phyloP scores from a whole-genome alignment of 2,797 vertebrate genomes.

The Xerus rutilus region DNA sequence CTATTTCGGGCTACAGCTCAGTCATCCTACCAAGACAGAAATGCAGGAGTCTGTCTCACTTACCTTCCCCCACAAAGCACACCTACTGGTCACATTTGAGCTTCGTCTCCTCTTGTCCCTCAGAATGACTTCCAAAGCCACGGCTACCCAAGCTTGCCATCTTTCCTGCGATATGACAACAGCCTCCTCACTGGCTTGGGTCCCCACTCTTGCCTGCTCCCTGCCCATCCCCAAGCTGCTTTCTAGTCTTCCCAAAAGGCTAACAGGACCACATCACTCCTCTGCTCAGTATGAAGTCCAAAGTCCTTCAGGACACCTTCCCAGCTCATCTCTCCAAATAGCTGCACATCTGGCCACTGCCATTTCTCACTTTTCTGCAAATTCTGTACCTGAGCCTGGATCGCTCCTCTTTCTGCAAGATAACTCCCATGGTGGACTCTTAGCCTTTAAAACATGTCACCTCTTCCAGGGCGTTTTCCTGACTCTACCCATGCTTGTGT shows the following conservation, averaged over 20 bases:
- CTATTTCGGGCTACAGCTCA: too few relatives aligned
- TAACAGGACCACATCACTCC: too few relatives aligned
- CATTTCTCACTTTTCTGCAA: background rate
- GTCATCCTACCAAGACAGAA: background rate
- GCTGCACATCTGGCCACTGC: background rate
- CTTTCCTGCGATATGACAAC: too few relatives aligned
- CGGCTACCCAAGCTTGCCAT: rapidly evolving
- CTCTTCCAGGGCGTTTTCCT: background rate
- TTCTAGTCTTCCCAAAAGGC: background rate
- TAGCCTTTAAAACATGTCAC: background rate
- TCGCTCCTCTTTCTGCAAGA: background rate
- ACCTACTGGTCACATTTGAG: background rate
- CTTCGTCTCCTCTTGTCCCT: background rate
- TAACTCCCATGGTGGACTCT: background rate
- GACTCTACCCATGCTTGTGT: background rate
- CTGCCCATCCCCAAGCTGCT: background rate
- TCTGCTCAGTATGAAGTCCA: background rate
- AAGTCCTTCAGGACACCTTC: background rate
- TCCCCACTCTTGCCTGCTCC: background rate
- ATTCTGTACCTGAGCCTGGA: background rate
- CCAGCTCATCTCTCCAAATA: background rate
- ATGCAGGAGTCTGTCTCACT: background rate
- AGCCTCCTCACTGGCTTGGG: background rate
- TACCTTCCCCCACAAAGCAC: background rate
- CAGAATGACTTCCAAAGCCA: background rate